Evolutionary conservation across 2,113 vertebrate species (phyloP).

Genomic region (Psettodes erumei): DNA sequence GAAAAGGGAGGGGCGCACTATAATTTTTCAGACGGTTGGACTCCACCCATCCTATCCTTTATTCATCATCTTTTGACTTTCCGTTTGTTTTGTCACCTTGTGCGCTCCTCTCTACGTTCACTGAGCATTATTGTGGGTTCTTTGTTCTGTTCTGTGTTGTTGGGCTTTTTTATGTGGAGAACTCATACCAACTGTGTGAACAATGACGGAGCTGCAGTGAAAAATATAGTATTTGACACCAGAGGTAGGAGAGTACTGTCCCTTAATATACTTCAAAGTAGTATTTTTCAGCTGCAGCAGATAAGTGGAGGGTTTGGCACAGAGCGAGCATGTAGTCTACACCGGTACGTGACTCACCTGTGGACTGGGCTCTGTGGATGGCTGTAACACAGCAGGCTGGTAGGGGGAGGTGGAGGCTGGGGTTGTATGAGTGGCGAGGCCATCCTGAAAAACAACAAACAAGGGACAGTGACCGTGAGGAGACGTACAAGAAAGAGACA

Average conservation of each 20-base stretch:
- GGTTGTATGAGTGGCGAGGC: slow-evolving; percentile 78
- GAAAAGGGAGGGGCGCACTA: slow-evolving; percentile 15
- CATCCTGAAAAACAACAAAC: slow-evolving; percentile 72
- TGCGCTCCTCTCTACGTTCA: too few species aligned
- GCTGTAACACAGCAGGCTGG: slow-evolving; percentile 93
- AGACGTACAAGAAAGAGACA: not conserved
- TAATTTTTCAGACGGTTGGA: too few species aligned
- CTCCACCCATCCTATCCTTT: not conserved
- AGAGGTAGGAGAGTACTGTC: not conserved
- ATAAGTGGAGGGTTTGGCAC: not conserved
- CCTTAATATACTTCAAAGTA: not conserved
- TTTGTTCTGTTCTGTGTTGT: not conserved
- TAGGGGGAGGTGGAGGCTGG: slow-evolving; percentile 81
- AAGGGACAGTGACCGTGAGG: not conserved
- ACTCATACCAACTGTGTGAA: not conserved
- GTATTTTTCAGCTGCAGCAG: not conserved
- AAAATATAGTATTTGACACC: not conserved
- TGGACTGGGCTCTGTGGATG: slow-evolving; percentile 90
- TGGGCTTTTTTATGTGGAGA: not conserved
- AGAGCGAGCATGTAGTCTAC: not conserved
- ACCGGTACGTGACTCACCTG: slow-evolving; percentile 81
- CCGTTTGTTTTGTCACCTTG: not conserved
- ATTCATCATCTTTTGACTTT: not conserved
- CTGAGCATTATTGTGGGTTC: not conserved
- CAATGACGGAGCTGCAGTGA: not conserved